Evolutionary conservation across 2,113 vertebrate genomes (phyloP), one percentile per base, ranked within the genome.

Genomic region (Corythoichthys intestinalis): DNA sequence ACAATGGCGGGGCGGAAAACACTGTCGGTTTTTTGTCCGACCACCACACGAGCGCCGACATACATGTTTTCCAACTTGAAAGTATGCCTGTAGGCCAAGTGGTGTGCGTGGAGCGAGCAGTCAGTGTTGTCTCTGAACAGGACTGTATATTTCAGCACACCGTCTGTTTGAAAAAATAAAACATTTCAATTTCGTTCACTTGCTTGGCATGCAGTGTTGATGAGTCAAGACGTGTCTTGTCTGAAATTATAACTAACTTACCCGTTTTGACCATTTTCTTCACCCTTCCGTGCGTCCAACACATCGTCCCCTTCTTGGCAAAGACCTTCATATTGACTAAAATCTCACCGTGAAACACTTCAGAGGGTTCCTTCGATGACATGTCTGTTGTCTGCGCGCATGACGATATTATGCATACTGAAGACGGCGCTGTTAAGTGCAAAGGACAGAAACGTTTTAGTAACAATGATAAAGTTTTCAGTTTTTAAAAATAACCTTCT

Each of bases 11-110:
- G 92, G 4, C 48, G 0, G 90, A 90, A 12, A 93, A 93, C 86
- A 4, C 86, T 80, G 1, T 91, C 88, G 2, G 89, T 85, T 69
- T 91, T 90, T 84, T 88, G 91, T 20, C 87, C 92, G 7, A 94
- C 91, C 63, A 96, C 94, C 6, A 98, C 95, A 12, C 96, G 91
- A 77, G 89, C 90, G 7, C 96, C 96, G 0, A 98, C 89, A 34
- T 83, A 88, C 50, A 96, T 83, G 11, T 91, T 85, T 3, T 94
- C 91, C 0, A 90, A 73, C 0, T 65, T 59, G 0, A 93, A 91
- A 70, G 91, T 87, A 14, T 68, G 79, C 54, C 92, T 86, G 1
- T 93, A 94, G 1, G 95, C 96, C 1, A 98, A 91, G 76, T 95
- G 96, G 83, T 96, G 94, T 53, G 93, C 94, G 0, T 96, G 95